These are phyloP conservation scores for Paratrypauchen microcephalus DNA, from an alignment of 2,797 vertebrate genomes.

Conservation along the genomic window DNA sequence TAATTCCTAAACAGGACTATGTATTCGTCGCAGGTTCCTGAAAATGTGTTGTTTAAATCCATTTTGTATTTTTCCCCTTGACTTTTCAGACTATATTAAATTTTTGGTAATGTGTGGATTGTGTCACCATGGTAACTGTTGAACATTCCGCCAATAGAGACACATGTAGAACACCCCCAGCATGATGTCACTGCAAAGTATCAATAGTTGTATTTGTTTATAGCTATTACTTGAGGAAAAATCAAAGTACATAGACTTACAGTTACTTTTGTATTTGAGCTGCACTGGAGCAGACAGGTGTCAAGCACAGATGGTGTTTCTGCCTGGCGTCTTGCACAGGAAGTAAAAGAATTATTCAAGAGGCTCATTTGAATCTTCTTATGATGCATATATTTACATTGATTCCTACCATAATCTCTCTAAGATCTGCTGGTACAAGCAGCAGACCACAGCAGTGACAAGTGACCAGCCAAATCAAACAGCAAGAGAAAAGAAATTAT, in stretches of 20 bases:
- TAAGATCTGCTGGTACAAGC: not conserved
- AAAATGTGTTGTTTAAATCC: no score
- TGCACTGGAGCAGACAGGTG: not conserved
- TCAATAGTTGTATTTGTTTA: no score
- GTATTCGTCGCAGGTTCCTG: no score
- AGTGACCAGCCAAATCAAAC: constrained; percentile 5
- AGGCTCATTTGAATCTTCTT: not conserved
- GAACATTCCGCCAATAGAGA: no score
- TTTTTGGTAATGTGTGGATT: no score
- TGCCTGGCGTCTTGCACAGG: not conserved
- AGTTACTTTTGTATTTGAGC: not conserved
- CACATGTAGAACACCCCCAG: no score
- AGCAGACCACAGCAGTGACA: not conserved
- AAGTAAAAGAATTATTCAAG: not conserved
- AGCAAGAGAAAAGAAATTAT: constrained; percentile 18
- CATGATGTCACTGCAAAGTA: no score
- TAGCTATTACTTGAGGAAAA: not conserved
- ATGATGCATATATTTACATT: constrained; percentile 1
- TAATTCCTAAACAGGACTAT: no score
- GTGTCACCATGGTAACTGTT: no score
- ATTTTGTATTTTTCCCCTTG: no score
- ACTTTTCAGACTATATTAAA: no score
- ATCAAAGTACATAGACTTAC: not conserved
- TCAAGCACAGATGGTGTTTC: constrained; percentile 6
- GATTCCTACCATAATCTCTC: not conserved